Percentiles rank a stretch among this genome's conserved stretches.
Conservation (phyloP, 1,140 invertebrate genomes). For the Drosophila funebris region DNA sequence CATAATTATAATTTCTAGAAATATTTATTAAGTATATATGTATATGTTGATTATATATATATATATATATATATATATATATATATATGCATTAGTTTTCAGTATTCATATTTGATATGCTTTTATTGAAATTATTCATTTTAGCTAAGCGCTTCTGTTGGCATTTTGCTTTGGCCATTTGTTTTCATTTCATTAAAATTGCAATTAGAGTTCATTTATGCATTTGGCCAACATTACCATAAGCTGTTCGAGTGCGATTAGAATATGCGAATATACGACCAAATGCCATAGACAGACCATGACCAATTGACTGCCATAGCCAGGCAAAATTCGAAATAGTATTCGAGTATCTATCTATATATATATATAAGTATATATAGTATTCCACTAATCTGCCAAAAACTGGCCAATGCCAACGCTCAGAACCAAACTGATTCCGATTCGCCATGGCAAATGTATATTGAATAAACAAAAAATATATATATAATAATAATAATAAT, state of each 20-base stretch:
- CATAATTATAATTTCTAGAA: background rate
- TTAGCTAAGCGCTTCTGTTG: slow-evolving; percentile 41
- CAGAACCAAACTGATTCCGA: background rate
- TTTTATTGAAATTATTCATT: slow-evolving; percentile 31
- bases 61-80: too few relatives aligned
- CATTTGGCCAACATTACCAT: slow-evolving; percentile 57
- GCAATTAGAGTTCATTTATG: slow-evolving; percentile 78
- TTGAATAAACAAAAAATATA: slow-evolving; percentile 37
- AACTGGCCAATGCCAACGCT: slow-evolving; percentile 25
- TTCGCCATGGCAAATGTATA: background rate
- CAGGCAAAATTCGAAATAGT: slow-evolving; percentile 53
- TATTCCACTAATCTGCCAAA: slow-evolving; percentile 60
- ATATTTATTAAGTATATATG: background rate
- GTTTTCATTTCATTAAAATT: slow-evolving; percentile 79
- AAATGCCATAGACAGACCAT: slow-evolving; percentile 49
- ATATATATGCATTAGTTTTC: too few relatives aligned
- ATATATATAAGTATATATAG: background rate
- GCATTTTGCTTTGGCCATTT: slow-evolving; percentile 44
- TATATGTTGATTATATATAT: too few relatives aligned
- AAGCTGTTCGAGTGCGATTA: slow-evolving; percentile 69
- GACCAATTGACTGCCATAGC: slow-evolving; percentile 63
- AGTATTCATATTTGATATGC: background rate
- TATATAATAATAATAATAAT: slow-evolving; percentile 18
- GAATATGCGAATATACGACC: slow-evolving; percentile 43
- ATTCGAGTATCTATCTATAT: slow-evolving; percentile 2